Percentiles rank a stretch among this genome's conserved stretches.
Conservation (phyloP, 2,113 vertebrate species). For the Mustelus asterias region DNA sequence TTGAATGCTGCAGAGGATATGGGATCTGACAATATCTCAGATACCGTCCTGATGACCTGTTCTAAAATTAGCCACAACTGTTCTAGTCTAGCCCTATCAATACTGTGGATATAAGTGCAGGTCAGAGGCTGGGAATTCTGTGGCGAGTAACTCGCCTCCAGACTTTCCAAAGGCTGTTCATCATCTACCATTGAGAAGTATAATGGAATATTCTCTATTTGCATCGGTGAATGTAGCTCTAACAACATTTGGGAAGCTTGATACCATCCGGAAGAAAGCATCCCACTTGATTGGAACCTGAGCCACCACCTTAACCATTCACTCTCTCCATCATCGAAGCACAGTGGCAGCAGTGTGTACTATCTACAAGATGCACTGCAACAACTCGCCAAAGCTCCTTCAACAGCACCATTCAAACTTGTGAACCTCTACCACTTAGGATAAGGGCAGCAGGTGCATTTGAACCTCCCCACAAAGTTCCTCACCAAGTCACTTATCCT, state of each 20-base stretch:
- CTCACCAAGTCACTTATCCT: not conserved
- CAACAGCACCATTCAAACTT: too few species aligned
- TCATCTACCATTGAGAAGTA: too few species aligned
- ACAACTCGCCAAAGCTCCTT: too few species aligned
- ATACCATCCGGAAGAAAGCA: not conserved
- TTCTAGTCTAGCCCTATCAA: not conserved
- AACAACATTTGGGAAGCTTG: not conserved
- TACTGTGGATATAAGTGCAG: not conserved
- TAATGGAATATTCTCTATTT: not conserved
- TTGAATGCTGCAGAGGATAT: not conserved
- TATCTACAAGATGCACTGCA: not conserved
- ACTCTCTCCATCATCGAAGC: not conserved
- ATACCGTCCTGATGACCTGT: not conserved
- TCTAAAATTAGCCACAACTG: not conserved
- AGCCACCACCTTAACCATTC: not conserved
- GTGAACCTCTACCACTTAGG: not conserved
- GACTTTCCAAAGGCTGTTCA: too few species aligned
- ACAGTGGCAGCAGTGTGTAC: not conserved
- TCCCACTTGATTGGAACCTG: not conserved
- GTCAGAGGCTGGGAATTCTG: not conserved
- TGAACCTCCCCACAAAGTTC: not conserved
- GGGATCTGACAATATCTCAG: not conserved
- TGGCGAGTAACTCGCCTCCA: not conserved
- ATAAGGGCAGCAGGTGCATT: not conserved
- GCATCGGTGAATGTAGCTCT: not conserved